Conservation (phyloP, 2,113 vertebrate species). For the Crotalus helleri region DNA sequence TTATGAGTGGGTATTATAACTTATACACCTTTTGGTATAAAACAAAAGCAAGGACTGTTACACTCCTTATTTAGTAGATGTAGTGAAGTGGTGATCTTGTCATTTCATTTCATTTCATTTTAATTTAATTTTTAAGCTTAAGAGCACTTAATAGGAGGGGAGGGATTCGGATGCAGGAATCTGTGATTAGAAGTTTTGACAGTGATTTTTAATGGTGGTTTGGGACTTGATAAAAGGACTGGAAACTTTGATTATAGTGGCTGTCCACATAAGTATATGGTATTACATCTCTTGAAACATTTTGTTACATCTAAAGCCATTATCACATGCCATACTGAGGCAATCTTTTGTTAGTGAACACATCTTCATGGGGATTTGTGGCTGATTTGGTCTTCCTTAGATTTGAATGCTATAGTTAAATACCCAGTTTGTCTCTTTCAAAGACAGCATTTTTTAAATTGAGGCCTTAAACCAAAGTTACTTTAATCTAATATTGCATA, state of each 20-base stretch:
- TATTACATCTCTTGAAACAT: background rate
- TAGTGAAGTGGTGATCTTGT: too few relatives aligned
- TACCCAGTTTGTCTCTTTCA: background rate
- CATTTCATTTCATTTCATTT: background rate
- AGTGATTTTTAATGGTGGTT: background rate
- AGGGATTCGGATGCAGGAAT: background rate
- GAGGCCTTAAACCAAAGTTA: background rate
- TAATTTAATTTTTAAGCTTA: background rate
- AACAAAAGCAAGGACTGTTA: background rate
- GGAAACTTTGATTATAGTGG: background rate
- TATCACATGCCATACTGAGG: background rate
- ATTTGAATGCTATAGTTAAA: background rate
- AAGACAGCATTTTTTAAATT: background rate
- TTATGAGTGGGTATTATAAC: background rate
- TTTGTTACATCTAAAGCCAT: background rate
- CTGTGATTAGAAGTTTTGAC: constrained; percentile 1
- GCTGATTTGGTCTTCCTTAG: background rate
- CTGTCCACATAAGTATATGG: background rate
- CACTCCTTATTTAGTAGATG: background rate
- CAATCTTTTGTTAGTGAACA: background rate
- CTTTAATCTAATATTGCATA: background rate
- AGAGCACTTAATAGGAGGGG: background rate
- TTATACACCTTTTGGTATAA: background rate
- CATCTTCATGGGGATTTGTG: background rate
- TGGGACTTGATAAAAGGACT: background rate